Evolutionary conservation across 2,888 invertebrate genomes (phyloP), one percentile per base, ranked within the genome.

Genomic region (Mylabris sibirica): DNA sequence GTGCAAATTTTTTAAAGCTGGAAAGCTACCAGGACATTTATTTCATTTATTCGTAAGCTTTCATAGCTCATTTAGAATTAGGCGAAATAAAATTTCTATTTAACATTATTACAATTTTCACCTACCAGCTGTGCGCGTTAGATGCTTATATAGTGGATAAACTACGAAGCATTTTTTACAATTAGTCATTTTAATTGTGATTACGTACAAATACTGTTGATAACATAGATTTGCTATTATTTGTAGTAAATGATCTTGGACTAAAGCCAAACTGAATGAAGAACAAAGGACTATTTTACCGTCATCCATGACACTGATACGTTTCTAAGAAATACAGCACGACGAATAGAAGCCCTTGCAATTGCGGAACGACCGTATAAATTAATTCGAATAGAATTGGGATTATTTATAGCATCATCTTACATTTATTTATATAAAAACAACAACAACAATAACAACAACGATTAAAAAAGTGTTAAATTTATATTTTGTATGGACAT

Each of bases 101-200:
- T n/a, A n/a, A n/a, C n/a, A n/a, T n/a, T n/a, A n/a, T n/a, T n/a
- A n/a, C n/a, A n/a, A n/a, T n/a, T n/a, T n/a, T n/a, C n/a, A n/a
- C n/a, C n/a, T n/a, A n/a, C n/a, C n/a, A n/a, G n/a, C n/a, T n/a
- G n/a, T n/a, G n/a, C n/a, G n/a, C n/a, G n/a, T n/a, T n/a, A n/a
- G n/a, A n/a, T n/a, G n/a, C n/a, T n/a, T n/a, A n/a, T n/a, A n/a
- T n/a, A n/a, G n/a, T n/a, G n/a, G n/a, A n/a, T n/a, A n/a, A n/a
- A n/a, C n/a, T n/a, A n/a, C n/a, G n/a, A n/a, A n/a, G n/a, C n/a
- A n/a, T n/a, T n/a, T n/a, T n/a, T n/a, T n/a, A n/a, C n/a, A n/a
- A n/a, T n/a, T n/a, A n/a, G n/a, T n/a, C n/a, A n/a, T n/a, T n/a
- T 26, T 67, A 66, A 66, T 69, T 69, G 49, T 44, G 61, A 66